Percentiles rank a stretch among this genome's conserved stretches.
Conservation (phyloP, 2,888 invertebrate genomes). For the Ochropleura leucogaster region DNA sequence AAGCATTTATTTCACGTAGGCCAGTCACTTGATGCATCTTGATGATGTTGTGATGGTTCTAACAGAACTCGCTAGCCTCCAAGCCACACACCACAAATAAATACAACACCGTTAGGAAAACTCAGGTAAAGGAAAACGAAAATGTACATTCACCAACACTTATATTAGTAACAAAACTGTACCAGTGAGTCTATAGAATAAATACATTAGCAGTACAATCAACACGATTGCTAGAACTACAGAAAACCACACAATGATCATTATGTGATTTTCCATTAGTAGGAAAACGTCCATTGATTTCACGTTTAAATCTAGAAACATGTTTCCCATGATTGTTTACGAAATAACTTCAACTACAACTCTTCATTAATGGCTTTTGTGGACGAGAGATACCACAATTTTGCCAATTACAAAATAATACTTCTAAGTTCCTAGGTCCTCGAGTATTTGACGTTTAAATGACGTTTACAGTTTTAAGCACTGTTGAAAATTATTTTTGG, state of each 20-base stretch:
- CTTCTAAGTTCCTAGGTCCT: background rate
- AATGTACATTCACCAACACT: conserved; percentile 4
- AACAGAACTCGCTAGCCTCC: conserved; percentile 22
- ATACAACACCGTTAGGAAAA: conserved; percentile 21
- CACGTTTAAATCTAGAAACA: conserved; percentile 38
- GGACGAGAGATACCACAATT: too few relatives aligned
- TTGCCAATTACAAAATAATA: background rate
- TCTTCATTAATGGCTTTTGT: too few relatives aligned
- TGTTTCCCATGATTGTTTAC: background rate
- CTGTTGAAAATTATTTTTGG: too few relatives aligned
- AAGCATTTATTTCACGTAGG: too few relatives aligned
- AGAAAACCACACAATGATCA: background rate
- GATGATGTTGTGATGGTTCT: too few relatives aligned
- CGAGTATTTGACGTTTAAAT: background rate
- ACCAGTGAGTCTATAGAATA: conserved; percentile 39
- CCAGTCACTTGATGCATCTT: too few relatives aligned
- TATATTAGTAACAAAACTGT: conserved; percentile 28
- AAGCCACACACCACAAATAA: conserved; percentile 13
- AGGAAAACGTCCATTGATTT: conserved; percentile 32
- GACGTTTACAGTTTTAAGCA: background rate
- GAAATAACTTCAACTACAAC: too few relatives aligned
- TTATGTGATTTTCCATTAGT: conserved; percentile 38
- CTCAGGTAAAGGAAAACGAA: conserved; percentile 7
- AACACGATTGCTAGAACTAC: background rate
- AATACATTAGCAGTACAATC: conserved; percentile 3